Conservation (phyloP, 2,797 vertebrate genomes). For the Podargus strigoides region DNA sequence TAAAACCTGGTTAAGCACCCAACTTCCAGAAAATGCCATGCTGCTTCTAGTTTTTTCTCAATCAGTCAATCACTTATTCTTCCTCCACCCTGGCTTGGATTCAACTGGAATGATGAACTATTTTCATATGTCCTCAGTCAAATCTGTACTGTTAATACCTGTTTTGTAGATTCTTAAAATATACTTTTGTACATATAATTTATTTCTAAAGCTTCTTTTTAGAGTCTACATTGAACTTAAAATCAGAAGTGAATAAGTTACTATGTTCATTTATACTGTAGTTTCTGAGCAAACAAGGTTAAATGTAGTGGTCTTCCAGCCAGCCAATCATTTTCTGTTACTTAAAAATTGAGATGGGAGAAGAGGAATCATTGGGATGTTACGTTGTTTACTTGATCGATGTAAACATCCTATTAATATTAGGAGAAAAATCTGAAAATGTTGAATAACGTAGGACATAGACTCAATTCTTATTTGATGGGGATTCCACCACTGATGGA, state of each 20-base stretch:
- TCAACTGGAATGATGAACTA: neutral
- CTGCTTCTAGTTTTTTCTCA: neutral
- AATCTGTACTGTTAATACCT: neutral
- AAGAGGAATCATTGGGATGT: neutral
- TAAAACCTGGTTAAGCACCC: neutral
- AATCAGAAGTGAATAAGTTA: neutral
- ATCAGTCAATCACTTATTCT: neutral
- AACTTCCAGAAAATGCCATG: neutral
- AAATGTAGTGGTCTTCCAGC: neutral
- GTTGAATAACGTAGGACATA: neutral
- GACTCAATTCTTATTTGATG: neutral
- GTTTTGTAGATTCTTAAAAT: neutral
- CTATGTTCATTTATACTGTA: neutral
- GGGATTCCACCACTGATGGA: neutral
- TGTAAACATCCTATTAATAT: neutral
- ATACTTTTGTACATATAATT: neutral
- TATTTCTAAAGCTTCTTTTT: neutral
- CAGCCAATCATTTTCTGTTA: neutral
- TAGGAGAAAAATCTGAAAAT: neutral
- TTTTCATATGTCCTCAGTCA: neutral
- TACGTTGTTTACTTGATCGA: neutral
- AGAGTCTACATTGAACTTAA: neutral
- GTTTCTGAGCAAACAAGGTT: neutral
- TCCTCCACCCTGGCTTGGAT: neutral
- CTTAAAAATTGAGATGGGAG: neutral